Evolutionary conservation across 2,797 vertebrate genomes (phyloP), one percentile per base, ranked within the genome.

Genomic region (Myotis myotis): DNA sequence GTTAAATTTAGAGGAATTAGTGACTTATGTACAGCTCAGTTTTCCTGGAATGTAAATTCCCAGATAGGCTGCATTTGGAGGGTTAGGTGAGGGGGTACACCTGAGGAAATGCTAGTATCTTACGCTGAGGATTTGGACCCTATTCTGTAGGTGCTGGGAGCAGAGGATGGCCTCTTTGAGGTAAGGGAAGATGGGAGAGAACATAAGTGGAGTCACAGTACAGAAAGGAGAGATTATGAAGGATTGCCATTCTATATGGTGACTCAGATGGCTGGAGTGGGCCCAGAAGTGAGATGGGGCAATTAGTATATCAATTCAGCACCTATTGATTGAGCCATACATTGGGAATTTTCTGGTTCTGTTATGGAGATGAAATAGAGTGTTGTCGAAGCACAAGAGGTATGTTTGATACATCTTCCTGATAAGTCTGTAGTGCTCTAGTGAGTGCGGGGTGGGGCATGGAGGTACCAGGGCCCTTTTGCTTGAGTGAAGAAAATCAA

Each of bases 401-500:
- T 41, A 30, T 75, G 17, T 44, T 78, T 64, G 53, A n/a, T 55
- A 15, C 51, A 22, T 70, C 75, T 44, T 74, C 53, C 71, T 81
- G 72, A 68, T 49, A 8, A 19, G 10, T 79, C 62, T 60, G 41
- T 78, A 28, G 57, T 79, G 23, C 17, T 55, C 6, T 57, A 19
- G 28, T 28, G 19, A 44, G 6, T 87, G 55, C 22, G 25, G 9
- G 41, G 5, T 16, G 70, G 38, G 44, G 11, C 17, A 25, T 23
- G 23, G 23, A 71, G 20, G 7, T 20, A 8, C 25, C 68, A 38
- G 15, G 0, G 6, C 33, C 80, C 36, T 88, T 71, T 36, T 3
- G 11, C 60, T 53, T 41, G 85, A 89, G 64, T 51, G 41, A 76
- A 96, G 38, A 81, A 90, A 91, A 80, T 72, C 22, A 80, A 91